phyloP scores from a whole-genome alignment of 2,797 vertebrate genomes.

The Amblyraja radiata region DNA sequence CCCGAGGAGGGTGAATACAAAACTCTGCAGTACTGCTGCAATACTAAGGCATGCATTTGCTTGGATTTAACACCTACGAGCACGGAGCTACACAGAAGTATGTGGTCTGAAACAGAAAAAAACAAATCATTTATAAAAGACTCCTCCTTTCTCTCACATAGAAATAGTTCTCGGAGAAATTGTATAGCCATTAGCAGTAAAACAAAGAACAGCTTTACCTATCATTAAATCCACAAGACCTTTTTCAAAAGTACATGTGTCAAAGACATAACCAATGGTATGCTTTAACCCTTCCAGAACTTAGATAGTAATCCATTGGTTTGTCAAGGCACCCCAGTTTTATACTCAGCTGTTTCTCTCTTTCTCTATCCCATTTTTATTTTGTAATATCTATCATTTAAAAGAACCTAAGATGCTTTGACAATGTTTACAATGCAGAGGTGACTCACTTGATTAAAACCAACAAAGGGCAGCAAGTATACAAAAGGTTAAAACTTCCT shows the following conservation, averaged over 20 bases:
- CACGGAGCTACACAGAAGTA: not conserved
- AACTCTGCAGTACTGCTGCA: not conserved
- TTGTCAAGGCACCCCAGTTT: not conserved
- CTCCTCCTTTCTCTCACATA: not conserved
- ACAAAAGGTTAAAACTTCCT: constrained; percentile 22
- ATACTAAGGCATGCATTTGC: not conserved
- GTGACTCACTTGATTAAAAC: not conserved
- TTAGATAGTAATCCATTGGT: not conserved
- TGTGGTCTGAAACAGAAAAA: not conserved
- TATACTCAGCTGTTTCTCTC: not conserved
- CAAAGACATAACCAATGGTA: constrained; percentile 15
- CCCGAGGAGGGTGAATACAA: not conserved
- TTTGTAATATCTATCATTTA: not conserved
- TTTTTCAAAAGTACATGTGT: constrained; percentile 5
- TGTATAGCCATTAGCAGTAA: not conserved
- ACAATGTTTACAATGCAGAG: not conserved
- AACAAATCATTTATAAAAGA: not conserved
- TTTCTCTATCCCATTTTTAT: not conserved
- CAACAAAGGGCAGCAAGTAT: not conserved
- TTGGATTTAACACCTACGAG: not conserved
- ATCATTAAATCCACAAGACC: not conserved
- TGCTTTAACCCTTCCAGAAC: constrained; percentile 25
- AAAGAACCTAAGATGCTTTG: not conserved
- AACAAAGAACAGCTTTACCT: constrained; percentile 8
- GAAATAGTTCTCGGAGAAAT: not conserved